Conservation (phyloP, 2,113 vertebrate genomes). For the Salvelinus alpinus region DNA sequence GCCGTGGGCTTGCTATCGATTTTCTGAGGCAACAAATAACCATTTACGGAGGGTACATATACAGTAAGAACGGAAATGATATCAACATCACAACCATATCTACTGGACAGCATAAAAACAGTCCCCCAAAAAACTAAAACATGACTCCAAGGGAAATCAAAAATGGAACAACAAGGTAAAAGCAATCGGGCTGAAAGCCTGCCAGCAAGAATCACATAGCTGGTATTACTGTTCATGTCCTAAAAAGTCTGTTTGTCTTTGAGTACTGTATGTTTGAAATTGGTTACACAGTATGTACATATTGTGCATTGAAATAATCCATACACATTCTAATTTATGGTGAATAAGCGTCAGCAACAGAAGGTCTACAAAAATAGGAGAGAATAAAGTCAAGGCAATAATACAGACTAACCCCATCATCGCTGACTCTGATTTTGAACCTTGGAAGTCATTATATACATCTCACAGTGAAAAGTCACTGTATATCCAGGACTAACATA, state of each 20-base stretch:
- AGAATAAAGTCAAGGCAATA: no score
- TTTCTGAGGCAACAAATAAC: conserved; percentile 22
- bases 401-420: no score
- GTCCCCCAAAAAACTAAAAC: not conserved
- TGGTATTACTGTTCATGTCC: not conserved
- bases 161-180: not conserved
- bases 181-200: conserved; percentile 55
- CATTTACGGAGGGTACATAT: no score
- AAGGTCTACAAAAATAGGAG: not conserved
- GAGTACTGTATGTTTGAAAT: not conserved
- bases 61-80: not conserved
- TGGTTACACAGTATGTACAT: not conserved
- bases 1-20: conserved; percentile 36
- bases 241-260: not conserved
- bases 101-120: not conserved
- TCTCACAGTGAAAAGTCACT: conserved; percentile 12
- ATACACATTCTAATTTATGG: not conserved
- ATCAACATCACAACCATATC: conserved; percentile 8
- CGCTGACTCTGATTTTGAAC: no score
- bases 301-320: not conserved
- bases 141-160: not conserved
- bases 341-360: not conserved
- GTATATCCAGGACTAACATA: not conserved
- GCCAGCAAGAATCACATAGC: no score
- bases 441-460: conserved; percentile 6